Evolutionary conservation across 2,113 vertebrate species (phyloP), one percentile per base, ranked within the genome.

Genomic region (Caretta caretta): DNA sequence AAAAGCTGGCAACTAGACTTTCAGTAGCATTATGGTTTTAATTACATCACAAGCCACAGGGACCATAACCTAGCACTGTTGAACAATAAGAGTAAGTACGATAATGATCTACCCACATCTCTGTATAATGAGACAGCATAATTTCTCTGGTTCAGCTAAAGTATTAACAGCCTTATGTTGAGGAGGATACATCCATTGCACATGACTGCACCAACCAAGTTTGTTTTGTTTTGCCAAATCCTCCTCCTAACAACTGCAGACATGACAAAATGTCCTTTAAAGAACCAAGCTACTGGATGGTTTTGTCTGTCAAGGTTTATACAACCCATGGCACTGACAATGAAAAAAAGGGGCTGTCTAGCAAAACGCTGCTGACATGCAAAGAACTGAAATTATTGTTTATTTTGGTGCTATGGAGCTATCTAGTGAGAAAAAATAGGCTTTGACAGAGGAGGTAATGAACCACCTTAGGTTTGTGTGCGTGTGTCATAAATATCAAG

Each of bases 321-420:
- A 65, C 80, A 89, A 2, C 29, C 65, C 57, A 48, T 50, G 56
- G 20, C 2, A 48, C 83, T 96, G 94, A 81, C 56, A 87, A 2
- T 5, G 57, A 81, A 50, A 92, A 69, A n/a, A 93, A 54, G 0
- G 6, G 13, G 7, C 10, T 89, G 82, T 92, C 69, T 90, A 8
- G 54, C 51, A 83, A 89, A 84, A 78, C 1, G 65, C 79, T 91
- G 84, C 29, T 91, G 88, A 90, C n/a, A 65, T 90, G 89, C 90
- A 90, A 83, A 92, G 87, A 89, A 62, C 53, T 75, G 69, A 84
- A 96, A 95, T 90, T 84, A 80, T 53, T 97, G 94, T 93, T 97
- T 94, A 90, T 92, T 93, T 90, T 88, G 38, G 78, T 93, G 87
- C 87, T 29, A 57, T 27, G 72, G 90, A 95, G 72, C 83, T 89